Conservation (phyloP, 2,113 vertebrate genomes). For the Pseudorasbora parva region DNA sequence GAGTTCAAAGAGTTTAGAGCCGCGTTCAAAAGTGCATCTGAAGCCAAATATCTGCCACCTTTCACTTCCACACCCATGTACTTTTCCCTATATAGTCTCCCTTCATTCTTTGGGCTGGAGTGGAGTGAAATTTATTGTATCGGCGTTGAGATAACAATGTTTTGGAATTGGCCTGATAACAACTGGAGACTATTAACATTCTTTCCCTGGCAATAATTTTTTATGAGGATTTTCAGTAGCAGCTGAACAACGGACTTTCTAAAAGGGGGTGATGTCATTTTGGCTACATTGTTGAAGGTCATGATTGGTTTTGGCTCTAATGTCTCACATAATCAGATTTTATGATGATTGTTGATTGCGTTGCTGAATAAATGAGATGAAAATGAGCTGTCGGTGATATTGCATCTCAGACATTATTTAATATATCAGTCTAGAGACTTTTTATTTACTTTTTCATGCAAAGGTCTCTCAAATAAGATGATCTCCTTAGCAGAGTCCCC, state of each 20-base stretch:
- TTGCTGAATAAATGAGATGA: slow-evolving; percentile 6
- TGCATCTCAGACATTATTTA: neutral
- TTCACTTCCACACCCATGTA: slow-evolving; percentile 20
- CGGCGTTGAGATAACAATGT: slow-evolving; percentile 59
- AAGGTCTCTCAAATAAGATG: neutral
- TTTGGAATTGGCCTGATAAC: slow-evolving; percentile 59
- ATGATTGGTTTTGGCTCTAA: slow-evolving; percentile 23
- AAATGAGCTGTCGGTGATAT: slow-evolving; percentile 10
- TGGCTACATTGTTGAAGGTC: slow-evolving; percentile 76
- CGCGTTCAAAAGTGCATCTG: slow-evolving; percentile 26
- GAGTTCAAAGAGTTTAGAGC: slow-evolving; percentile 12
- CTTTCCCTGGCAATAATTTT: slow-evolving; percentile 55
- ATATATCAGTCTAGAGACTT: neutral
- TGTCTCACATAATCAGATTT: slow-evolving; percentile 19
- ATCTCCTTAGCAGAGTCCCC: too few relatives aligned
- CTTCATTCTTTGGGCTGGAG: slow-evolving; percentile 10
- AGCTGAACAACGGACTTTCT: slow-evolving; percentile 54
- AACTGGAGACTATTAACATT: slow-evolving; percentile 60
- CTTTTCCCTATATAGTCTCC: slow-evolving; percentile 14
- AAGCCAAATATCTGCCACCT: slow-evolving; percentile 48
- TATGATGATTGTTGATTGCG: neutral
- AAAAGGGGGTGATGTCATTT: slow-evolving; percentile 53
- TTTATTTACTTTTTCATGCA: neutral
- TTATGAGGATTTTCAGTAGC: slow-evolving; percentile 64
- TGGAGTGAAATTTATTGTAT: slow-evolving; percentile 56